Percentiles rank a stretch among this genome's conserved stretches.
phyloP scores from a whole-genome alignment of 2,797 vertebrate genomes.

The Lophura swinhoii region DNA sequence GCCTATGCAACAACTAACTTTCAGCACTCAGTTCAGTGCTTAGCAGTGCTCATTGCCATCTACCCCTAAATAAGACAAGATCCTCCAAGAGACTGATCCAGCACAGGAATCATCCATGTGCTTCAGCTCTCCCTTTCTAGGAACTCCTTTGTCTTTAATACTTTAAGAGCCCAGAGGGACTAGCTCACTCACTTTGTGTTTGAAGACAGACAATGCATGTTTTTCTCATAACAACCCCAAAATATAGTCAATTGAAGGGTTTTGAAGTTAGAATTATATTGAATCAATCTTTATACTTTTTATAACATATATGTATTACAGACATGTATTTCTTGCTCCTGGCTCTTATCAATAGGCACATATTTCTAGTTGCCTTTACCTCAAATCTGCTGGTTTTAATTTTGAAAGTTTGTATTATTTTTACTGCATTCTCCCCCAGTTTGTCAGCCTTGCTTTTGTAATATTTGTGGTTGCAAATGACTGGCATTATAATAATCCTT shows the following conservation, averaged over 20 bases:
- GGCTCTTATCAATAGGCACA: not conserved
- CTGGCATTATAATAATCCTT: not conserved
- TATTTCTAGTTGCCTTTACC: not conserved
- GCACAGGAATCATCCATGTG: not conserved
- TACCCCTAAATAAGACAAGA: no score
- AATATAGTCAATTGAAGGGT: not conserved
- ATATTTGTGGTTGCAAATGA: not conserved
- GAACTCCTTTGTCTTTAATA: not conserved
- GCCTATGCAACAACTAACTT: no score
- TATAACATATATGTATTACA: not conserved
- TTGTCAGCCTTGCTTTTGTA: not conserved
- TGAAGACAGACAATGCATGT: not conserved
- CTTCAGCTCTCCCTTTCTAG: not conserved
- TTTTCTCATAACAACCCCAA: not conserved
- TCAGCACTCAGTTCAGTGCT: not conserved
- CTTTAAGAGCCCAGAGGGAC: not conserved
- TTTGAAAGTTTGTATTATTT: not conserved
- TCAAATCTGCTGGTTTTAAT: not conserved
- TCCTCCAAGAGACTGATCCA: not conserved
- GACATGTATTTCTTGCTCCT: not conserved
- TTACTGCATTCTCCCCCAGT: not conserved
- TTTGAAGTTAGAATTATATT: not conserved
- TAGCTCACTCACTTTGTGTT: not conserved
- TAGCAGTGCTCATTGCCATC: not conserved
- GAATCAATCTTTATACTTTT: not conserved